phyloP scores from a whole-genome alignment of 1,140 invertebrate genomes.

The Andrena cerasifolii region DNA sequence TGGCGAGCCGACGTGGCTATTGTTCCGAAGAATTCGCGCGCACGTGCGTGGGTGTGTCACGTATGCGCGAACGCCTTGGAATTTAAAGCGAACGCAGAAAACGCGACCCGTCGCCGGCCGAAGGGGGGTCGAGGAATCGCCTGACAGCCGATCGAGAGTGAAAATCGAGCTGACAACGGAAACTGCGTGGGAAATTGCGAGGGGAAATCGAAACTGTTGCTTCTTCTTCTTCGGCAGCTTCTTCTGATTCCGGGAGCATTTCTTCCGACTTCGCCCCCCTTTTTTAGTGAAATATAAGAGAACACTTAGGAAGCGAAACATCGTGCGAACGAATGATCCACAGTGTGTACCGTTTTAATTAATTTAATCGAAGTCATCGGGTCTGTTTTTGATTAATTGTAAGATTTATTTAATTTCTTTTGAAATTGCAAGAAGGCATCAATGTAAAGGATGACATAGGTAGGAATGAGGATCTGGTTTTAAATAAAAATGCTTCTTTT shows the following conservation, averaged over 20 bases:
- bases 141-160: constrained; percentile 28
- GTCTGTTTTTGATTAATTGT: no score
- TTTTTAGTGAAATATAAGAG: no score
- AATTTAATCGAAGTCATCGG: no score
- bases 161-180: constrained; percentile 11
- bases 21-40: constrained; percentile 60
- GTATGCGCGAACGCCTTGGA: constrained; percentile 58
- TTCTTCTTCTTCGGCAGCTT: no score
- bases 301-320: no score
- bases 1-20: constrained; percentile 22
- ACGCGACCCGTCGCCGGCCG: constrained; percentile 3
- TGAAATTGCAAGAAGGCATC: no score
- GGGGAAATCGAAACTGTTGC: no score
- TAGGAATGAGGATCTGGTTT: background rate
- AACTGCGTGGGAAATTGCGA: background rate
- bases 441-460: background rate
- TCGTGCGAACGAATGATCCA: no score
- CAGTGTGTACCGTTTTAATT: no score
- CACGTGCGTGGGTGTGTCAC: constrained; percentile 67
- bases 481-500: constrained; percentile 53
- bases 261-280: no score
- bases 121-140: background rate
- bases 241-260: no score
- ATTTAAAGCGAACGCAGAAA: constrained; percentile 57
- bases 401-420: no score